Base-by-base conservation (phyloP, 2,888 invertebrate genomes). In the Dynastes grantii region DNA sequence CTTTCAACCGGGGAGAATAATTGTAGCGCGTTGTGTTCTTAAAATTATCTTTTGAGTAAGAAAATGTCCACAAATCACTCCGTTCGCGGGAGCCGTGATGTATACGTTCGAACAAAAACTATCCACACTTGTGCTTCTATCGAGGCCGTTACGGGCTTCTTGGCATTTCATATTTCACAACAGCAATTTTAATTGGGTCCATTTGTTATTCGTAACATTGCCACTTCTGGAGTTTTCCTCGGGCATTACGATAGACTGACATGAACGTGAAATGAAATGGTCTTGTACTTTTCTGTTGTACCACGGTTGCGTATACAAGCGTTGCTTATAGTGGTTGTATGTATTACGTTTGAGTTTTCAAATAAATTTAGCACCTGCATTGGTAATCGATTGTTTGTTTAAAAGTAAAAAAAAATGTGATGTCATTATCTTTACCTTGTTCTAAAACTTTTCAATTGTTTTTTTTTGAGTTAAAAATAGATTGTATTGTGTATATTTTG, bases 111-210 rank as follows among this genome's bases (percentile, higher is more conserved):
- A 58, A 73, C 73, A 58, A 73, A 73, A 73, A 73, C 58, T 73
- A 45, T 61, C 40, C 73, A 40, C 73, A 73, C 40, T 73, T 73
- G 58, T 73, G 73, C 58, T 68, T 73, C 58, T 73, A 73, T 73
- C 58, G 73, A 73, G 58, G 58, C 73, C 58, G 61, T 73, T 73
- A 73, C 61, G 37, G 58, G 16, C 73, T 58, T 27, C 37, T 58
- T 58, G 73, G 73, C 73, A 73, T 73, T 73, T 73, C 73, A 73
- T 73, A 73, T 73, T 73, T 73, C 73, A 73, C 73, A 73, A 73
- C 73, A 73, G 73, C 45, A 61, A 73, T 73, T 73, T 73, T 73
- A 73, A 73, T 73, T 73, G 73, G 73, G 73, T 61, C 73, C 61
- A 73, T 73, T 73, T 73, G 73, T 73, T 73, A 73, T 73, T 73